Evolutionary conservation across 2,797 vertebrate species (phyloP).

Genomic region (Emydoidea blandingii): DNA sequence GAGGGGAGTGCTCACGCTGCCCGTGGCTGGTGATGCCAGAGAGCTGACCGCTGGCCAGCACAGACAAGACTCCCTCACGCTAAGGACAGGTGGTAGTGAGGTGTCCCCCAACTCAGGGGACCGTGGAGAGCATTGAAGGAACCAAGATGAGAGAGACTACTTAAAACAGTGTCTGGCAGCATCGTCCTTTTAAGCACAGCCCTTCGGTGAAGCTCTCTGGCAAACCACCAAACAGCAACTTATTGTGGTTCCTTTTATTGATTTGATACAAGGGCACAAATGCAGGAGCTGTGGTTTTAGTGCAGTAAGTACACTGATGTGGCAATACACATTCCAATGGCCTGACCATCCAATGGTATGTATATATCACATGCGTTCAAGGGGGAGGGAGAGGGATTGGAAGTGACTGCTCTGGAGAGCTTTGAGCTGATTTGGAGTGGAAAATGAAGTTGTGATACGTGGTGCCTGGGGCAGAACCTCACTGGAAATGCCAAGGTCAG

Average conservation of each 20-base stretch:
- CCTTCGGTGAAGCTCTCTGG: neutral
- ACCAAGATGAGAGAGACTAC: conserved; percentile 4
- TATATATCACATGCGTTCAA: neutral
- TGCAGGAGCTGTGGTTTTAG: neutral
- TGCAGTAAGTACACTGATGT: neutral
- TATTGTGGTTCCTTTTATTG: rapidly evolving
- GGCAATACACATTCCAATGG: neutral
- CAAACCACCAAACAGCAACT: neutral
- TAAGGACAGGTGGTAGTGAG: neutral
- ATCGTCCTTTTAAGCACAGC: neutral
- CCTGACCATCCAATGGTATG: neutral
- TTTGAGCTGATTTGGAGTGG: neutral
- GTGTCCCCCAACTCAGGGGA: neutral
- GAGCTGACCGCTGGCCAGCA: neutral
- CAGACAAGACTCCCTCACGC: neutral
- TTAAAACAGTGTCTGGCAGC: neutral
- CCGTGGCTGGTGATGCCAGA: neutral
- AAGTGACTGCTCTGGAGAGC: neutral
- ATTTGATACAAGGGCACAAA: neutral
- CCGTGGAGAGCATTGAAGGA: neutral
- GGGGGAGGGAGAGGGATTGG: no score
- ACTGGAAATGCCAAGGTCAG: no score
- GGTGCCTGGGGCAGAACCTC: no score
- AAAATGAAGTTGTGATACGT: neutral
- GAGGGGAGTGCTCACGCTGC: no score